These are phyloP conservation scores for Parasteatoda lunata DNA, from an alignment of 2,888 invertebrate species.

Conservation along the genomic window DNA sequence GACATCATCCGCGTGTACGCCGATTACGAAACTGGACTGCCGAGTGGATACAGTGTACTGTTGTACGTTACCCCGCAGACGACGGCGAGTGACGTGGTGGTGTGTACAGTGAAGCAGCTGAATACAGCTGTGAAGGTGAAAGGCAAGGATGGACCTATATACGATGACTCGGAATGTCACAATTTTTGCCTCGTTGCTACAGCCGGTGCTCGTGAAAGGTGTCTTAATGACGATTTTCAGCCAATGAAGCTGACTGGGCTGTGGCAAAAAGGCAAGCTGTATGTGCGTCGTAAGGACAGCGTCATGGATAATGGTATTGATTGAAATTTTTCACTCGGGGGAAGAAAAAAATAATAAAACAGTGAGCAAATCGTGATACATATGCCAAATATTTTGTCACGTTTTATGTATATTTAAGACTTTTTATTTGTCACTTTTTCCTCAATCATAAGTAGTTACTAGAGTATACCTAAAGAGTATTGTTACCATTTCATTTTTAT, in stretches of 20 bases:
- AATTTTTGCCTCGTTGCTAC: conserved; percentile 97
- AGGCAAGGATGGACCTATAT: conserved; percentile 86
- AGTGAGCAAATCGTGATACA: conserved; percentile 42
- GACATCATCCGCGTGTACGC: conserved; percentile 87
- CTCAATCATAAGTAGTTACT: conserved; percentile 16
- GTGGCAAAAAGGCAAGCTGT: conserved; percentile 94
- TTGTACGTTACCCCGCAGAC: conserved; percentile 94
- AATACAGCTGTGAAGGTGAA: conserved; percentile 93
- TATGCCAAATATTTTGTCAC: conserved; percentile 51
- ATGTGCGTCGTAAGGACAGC: conserved; percentile 87
- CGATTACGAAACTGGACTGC: conserved; percentile 95
- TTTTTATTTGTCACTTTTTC: conserved; percentile 1
- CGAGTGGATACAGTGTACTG: conserved; percentile 93
- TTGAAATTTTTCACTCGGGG: not conserved
- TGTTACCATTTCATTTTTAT: conserved; percentile 31
- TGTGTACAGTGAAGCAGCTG: conserved; percentile 94
- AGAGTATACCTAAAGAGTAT: conserved; percentile 15
- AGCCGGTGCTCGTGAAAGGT: conserved; percentile 94
- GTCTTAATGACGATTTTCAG: conserved; percentile 94
- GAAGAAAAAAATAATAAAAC: not conserved
- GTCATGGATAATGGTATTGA: conserved; percentile 21
- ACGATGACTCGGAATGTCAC: conserved; percentile 83
- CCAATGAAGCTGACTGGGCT: conserved; percentile 95
- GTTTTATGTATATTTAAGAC: not conserved
- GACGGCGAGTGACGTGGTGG: conserved; percentile 94